phyloP scores from a whole-genome alignment of 2,888 invertebrate genomes.

The Ceraclea dissimilis region DNA sequence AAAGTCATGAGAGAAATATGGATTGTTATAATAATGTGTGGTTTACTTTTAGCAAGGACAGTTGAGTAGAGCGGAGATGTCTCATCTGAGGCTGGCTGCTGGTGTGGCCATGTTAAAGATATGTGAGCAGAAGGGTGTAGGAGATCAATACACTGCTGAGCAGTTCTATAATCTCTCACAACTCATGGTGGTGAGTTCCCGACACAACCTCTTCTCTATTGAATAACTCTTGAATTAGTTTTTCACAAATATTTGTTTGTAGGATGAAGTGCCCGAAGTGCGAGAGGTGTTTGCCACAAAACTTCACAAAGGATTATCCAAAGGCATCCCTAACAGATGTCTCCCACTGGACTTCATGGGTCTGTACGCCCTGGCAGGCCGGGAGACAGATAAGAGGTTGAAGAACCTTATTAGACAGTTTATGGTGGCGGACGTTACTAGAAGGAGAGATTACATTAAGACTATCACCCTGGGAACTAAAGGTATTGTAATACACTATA shows the following conservation, averaged over 20 bases:
- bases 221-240: neutral
- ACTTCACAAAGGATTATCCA: slow-evolving; percentile 78
- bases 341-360: slow-evolving; percentile 96
- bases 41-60: slow-evolving; percentile 54
- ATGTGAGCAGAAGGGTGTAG: slow-evolving; percentile 93
- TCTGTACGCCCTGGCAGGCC: slow-evolving; percentile 84
- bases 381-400: slow-evolving; percentile 76
- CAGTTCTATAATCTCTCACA: slow-evolving; percentile 92
- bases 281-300: slow-evolving; percentile 83
- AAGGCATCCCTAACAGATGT: slow-evolving; percentile 82
- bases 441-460: slow-evolving; percentile 86
- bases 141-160: slow-evolving; percentile 88
- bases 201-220: too few relatives aligned
- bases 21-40: neutral
- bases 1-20: neutral
- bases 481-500: slow-evolving; percentile 36
- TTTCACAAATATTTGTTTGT: slow-evolving; percentile 26
- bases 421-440: slow-evolving; percentile 83
- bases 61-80: slow-evolving; percentile 80
- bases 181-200: slow-evolving; percentile 71
- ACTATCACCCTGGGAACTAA: slow-evolving; percentile 66
- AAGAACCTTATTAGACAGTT: slow-evolving; percentile 64
- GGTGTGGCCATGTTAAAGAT: slow-evolving; percentile 95
- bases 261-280: slow-evolving; percentile 80
- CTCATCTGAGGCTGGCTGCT: slow-evolving; percentile 85